These are phyloP conservation scores for Eira barbara DNA, from an alignment of 2,113 vertebrate genomes.

Conservation along the genomic window DNA sequence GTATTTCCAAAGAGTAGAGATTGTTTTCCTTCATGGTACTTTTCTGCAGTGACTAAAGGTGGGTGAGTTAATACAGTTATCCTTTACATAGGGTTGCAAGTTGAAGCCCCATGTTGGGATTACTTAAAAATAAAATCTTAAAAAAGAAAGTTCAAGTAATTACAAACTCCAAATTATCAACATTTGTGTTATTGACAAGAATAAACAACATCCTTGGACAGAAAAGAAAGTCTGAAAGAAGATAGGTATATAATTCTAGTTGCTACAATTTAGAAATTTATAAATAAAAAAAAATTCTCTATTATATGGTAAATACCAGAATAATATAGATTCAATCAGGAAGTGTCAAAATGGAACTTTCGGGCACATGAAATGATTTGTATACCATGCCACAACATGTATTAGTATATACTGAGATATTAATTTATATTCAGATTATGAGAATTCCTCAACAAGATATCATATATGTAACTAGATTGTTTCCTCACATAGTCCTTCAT, in stretches of 20 bases:
- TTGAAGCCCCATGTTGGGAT: not conserved
- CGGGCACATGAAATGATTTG: not conserved
- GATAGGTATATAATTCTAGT: not conserved
- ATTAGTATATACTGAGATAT: not conserved
- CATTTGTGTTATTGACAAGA: not conserved
- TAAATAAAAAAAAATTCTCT: not conserved
- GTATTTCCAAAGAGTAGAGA: not conserved
- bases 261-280: not conserved
- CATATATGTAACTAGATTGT: not conserved
- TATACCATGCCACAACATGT: not conserved
- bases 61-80: not conserved
- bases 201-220: not conserved
- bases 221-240: not conserved
- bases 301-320: not conserved
- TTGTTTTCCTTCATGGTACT: not conserved
- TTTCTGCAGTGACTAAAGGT: not conserved
- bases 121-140: not conserved
- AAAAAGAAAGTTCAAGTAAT: not conserved
- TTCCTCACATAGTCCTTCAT: not conserved
- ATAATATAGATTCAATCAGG: not conserved
- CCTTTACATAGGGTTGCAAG: not conserved
- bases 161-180: not conserved
- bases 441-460: not conserved
- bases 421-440: not conserved
- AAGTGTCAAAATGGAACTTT: not conserved